phyloP scores from a whole-genome alignment of 2,797 vertebrate species.

The Eulemur mongoz region DNA sequence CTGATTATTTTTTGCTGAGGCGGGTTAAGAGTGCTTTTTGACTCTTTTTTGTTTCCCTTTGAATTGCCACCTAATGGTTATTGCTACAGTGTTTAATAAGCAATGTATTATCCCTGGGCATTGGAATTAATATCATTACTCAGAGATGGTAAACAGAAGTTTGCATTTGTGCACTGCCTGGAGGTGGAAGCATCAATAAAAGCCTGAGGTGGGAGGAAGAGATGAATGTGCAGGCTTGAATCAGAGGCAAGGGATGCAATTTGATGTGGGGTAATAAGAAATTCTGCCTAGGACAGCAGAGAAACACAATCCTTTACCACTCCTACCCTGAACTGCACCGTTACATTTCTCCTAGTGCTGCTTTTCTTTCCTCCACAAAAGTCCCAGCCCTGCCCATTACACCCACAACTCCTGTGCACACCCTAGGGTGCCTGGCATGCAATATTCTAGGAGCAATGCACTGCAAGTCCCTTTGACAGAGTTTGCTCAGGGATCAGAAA shows the following conservation, averaged over 20 bases:
- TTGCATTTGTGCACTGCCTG: slow-evolving; percentile 46
- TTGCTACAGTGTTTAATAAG: slow-evolving; percentile 67
- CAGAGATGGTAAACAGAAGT: slow-evolving; percentile 62
- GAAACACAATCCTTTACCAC: neutral
- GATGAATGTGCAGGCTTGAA: slow-evolving; percentile 53
- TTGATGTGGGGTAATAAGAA: slow-evolving; percentile 43
- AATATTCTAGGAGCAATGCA: slow-evolving; percentile 13
- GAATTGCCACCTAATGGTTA: slow-evolving; percentile 54
- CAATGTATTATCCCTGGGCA: slow-evolving; percentile 50
- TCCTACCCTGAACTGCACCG: neutral
- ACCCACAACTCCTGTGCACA: neutral
- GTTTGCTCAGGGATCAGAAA: neutral
- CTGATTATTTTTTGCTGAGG: neutral
- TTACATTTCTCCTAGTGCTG: neutral
- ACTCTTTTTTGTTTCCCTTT: slow-evolving; percentile 40
- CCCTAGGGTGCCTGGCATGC: neutral
- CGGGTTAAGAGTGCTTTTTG: neutral
- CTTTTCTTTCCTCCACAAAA: neutral
- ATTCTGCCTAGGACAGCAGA: slow-evolving; percentile 22
- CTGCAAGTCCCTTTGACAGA: slow-evolving; percentile 7
- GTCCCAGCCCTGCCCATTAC: neutral
- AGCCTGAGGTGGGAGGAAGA: slow-evolving; percentile 53
- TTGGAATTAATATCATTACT: slow-evolving; percentile 72
- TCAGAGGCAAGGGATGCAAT: slow-evolving; percentile 41
- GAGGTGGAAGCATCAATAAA: slow-evolving; percentile 55